These are phyloP conservation scores for Platycercus adscitus DNA, from an alignment of 2,113 vertebrate genomes.

Conservation along the genomic window DNA sequence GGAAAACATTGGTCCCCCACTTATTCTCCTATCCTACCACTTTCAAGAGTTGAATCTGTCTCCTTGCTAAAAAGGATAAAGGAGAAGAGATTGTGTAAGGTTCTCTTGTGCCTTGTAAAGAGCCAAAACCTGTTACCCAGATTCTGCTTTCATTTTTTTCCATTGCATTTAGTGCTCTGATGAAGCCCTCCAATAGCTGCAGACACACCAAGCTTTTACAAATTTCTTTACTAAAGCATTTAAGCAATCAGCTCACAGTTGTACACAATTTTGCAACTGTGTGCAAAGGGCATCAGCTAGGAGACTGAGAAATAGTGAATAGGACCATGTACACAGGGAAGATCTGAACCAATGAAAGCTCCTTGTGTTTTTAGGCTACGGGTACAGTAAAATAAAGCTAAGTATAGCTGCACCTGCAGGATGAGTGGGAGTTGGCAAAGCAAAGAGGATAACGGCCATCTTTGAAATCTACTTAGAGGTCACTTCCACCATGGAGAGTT, in stretches of 20 bases:
- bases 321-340: not conserved
- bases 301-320: accelerated
- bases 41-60: not conserved
- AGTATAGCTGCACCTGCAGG: constrained; percentile 5
- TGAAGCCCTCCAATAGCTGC: not conserved
- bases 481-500: not conserved
- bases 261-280: accelerated
- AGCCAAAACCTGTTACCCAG: accelerated
- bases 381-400: not conserved
- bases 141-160: not conserved
- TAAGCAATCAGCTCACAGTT: not conserved
- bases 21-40: not conserved
- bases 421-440: not conserved
- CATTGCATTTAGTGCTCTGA: not conserved
- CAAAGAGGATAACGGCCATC: not conserved
- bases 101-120: not conserved
- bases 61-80: not conserved
- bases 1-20: not conserved
- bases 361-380: not conserved
- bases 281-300: not conserved
- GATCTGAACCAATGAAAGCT: not conserved
- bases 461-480: not conserved
- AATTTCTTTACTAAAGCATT: not conserved
- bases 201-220: not conserved
- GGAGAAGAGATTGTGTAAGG: not conserved